Evolutionary conservation across 2,113 vertebrate species (phyloP).

Genomic region (Brienomyrus longianalis): DNA sequence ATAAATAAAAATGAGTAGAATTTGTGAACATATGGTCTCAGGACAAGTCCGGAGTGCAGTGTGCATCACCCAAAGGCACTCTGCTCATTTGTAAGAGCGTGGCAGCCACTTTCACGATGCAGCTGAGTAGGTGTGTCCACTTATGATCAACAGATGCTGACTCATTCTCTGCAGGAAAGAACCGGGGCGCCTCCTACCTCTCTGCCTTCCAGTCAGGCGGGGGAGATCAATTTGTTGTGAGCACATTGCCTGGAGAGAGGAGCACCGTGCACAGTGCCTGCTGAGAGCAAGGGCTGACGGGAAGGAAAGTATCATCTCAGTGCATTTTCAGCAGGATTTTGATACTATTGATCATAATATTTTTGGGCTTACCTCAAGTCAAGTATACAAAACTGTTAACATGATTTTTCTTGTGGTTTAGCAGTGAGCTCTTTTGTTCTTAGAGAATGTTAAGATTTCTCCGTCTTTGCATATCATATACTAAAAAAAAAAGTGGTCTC

Average conservation of each 20-base stretch:
- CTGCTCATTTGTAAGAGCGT: neutral
- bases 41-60: neutral
- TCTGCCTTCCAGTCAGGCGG: neutral
- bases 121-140: neutral
- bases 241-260: neutral
- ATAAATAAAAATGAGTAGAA: neutral
- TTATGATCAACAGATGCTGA: conserved; percentile 7
- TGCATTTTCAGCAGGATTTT: neutral
- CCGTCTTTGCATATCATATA: neutral
- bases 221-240: neutral
- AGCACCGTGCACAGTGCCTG: neutral
- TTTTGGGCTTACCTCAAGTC: neutral
- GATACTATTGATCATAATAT: neutral
- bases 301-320: neutral
- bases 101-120: neutral
- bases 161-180: neutral
- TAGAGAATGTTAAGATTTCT: neutral
- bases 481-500: neutral
- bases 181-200: neutral
- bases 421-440: neutral
- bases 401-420: neutral
- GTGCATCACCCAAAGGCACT: neutral
- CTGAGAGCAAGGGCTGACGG: neutral
- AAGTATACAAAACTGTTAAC: neutral
- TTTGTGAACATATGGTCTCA: neutral